phyloP scores from a whole-genome alignment of 2,113 vertebrate species.

The Pantherophis guttatus region DNA sequence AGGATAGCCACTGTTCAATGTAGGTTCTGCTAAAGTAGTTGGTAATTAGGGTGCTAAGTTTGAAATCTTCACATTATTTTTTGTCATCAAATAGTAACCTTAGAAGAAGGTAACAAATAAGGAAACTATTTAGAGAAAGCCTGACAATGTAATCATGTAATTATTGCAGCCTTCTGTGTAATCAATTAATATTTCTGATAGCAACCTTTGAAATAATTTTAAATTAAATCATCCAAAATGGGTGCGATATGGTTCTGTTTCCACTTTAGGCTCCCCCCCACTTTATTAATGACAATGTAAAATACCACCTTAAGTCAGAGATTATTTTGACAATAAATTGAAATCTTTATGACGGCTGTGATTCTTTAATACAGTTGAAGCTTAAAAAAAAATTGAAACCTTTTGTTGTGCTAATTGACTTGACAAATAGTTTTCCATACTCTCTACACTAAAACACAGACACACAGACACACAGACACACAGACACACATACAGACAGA shows the following conservation, averaged over 20 bases:
- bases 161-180: too few species aligned
- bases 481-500: too few species aligned
- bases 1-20: not conserved
- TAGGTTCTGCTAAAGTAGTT: not conserved
- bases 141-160: not conserved
- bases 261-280: too few species aligned
- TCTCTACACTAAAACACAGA: not conserved
- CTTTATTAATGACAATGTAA: not conserved
- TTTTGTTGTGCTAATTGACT: not conserved
- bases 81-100: not conserved
- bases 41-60: not conserved
- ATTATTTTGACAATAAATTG: not conserved
- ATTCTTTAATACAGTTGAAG: not conserved
- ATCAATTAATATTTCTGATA: not conserved
- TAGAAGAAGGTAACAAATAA: not conserved
- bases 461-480: too few species aligned
- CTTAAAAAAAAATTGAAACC: not conserved
- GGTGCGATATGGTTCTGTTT: not conserved
- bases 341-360: not conserved
- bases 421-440: not conserved
- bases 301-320: not conserved
- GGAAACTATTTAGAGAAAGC: not conserved
- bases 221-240: not conserved
- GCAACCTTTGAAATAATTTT: not conserved
- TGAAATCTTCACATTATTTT: not conserved